phyloP scores from a whole-genome alignment of 2,113 vertebrate species.

The Peucedramus taeniatus region DNA sequence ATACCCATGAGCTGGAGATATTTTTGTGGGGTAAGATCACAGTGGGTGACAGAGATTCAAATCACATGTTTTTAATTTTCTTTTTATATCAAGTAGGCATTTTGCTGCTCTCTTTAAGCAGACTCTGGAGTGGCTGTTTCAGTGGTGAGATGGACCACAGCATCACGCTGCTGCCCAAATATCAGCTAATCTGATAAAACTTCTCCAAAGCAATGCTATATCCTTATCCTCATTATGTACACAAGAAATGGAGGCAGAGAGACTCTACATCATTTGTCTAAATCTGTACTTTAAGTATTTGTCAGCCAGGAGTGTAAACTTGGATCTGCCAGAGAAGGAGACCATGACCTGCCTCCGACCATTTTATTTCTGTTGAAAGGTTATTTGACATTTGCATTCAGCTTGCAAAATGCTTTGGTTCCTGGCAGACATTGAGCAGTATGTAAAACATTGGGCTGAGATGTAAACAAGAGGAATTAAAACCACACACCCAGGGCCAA shows the following conservation, averaged over 20 bases:
- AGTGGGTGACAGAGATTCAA: not conserved
- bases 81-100: not conserved
- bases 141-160: not conserved
- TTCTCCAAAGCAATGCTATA: not conserved
- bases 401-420: conserved; percentile 11
- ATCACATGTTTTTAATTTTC: not conserved
- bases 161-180: not conserved
- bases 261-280: not conserved
- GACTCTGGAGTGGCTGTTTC: not conserved
- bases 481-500: not conserved
- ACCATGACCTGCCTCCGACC: not conserved
- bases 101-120: not conserved
- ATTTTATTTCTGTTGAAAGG: not conserved
- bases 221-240: not conserved
- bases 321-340: not conserved
- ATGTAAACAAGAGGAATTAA: not conserved
- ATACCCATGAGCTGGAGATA: not conserved
- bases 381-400: not conserved
- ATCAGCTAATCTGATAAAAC: not conserved
- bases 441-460: not conserved
- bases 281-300: not conserved
- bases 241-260: not conserved
- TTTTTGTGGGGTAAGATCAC: not conserved
- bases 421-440: not conserved
- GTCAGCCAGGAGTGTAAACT: not conserved